These are phyloP conservation scores for Eueides isabella DNA, from an alignment of 1,140 invertebrate genomes.

Conservation along the genomic window DNA sequence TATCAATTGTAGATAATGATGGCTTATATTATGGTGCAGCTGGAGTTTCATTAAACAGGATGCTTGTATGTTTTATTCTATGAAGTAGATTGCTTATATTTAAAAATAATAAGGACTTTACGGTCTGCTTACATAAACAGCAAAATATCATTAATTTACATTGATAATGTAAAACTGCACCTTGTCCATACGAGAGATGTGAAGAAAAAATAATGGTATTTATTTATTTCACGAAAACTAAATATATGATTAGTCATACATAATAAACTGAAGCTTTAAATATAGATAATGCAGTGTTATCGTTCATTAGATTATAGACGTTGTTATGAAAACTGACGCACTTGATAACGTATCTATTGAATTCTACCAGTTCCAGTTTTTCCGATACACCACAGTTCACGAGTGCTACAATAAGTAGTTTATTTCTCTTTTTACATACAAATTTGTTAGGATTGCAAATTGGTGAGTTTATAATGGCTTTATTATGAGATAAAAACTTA, in stretches of 20 bases:
- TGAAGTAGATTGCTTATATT: not conserved
- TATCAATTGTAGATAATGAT: not conserved
- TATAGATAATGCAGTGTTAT: slow-evolving; percentile 36
- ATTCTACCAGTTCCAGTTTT: slow-evolving; percentile 32
- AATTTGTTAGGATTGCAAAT: slow-evolving; percentile 20
- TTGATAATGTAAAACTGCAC: too few species aligned
- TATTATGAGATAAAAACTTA: slow-evolving; percentile 6
- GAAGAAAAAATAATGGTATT: not conserved
- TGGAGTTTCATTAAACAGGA: not conserved
- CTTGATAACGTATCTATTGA: slow-evolving; percentile 56
- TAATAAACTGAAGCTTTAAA: not conserved
- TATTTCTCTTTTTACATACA: not conserved
- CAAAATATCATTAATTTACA: too few species aligned
- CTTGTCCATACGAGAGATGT: too few species aligned
- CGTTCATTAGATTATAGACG: slow-evolving; percentile 46
- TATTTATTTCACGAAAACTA: not conserved
- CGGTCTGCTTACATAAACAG: too few species aligned
- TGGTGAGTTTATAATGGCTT: slow-evolving; percentile 29
- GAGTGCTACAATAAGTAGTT: not conserved
- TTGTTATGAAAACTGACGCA: slow-evolving; percentile 52
- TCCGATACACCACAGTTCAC: slow-evolving; percentile 19
- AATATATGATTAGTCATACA: slow-evolving; percentile 5
- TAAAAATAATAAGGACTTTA: too few species aligned
- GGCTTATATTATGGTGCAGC: not conserved
- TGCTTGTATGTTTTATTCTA: not conserved